Evolutionary conservation across 2,888 invertebrate species (phyloP), one percentile per base, ranked within the genome.

Genomic region (Griposia aprilina): DNA sequence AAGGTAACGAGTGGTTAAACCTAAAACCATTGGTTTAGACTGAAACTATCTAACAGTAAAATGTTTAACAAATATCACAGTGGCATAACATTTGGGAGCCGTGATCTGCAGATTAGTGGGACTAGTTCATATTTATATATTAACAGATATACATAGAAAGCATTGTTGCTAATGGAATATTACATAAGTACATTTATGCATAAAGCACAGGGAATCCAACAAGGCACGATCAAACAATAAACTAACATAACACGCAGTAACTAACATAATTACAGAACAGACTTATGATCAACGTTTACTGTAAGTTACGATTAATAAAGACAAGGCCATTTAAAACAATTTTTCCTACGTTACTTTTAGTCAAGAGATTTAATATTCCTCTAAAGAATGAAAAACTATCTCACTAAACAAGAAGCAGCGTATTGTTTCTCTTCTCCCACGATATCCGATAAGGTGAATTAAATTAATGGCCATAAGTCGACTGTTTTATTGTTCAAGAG

Each of bases 361-460:
- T 63, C 15, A 11, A 68, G 15, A 30, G 13, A 73, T 83, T 30
- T 17, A 23, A n/a, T 71, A 52, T 41, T 63, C n/a, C 13, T 62
- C n/a, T 15, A 45, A 50, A 71, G 48, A 77, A 70, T 75, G n/a
- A 76, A 74, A 45, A 76, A 77, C 74, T 86, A 67, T 67, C 73
- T 70, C 66, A 84, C 52, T 63, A 60, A 74, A 74, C 72, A 74
- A 80, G 71, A 87, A 69, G 67, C 69, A 65, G 20, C 70, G 79
- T 67, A 86, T 88, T 88, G 88, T 83, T 71, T 75, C 63, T 65
- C 73, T 77, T 84, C 85, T 92, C 92, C 82, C 91, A 92, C 88
- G 89, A 87, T 86, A 83, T 80, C 73, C 76, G 89, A 91, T 91
- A 90, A 88, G 76, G 66, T 74, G 80, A 72, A 89, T 87, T 85